phyloP scores from a whole-genome alignment of 2,888 invertebrate genomes.

The Laothoe populi region DNA sequence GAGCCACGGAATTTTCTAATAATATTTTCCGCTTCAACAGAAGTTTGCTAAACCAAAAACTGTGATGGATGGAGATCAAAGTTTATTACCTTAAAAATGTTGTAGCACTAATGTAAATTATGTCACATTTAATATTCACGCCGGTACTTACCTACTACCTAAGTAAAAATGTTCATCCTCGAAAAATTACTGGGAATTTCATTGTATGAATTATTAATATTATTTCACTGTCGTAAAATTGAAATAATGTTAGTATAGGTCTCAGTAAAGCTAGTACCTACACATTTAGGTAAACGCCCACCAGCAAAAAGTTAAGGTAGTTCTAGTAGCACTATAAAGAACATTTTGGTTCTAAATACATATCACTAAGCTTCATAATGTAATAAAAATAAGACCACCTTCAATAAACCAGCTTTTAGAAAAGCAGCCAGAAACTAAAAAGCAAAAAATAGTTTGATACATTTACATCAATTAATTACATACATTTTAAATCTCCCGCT shows the following conservation, averaged over 20 bases:
- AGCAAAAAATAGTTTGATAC: no score
- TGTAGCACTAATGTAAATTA: slow-evolving; percentile 5
- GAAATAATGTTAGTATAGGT: background rate
- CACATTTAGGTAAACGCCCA: background rate
- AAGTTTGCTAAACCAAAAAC: background rate
- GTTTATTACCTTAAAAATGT: background rate
- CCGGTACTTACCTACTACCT: no score
- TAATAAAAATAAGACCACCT: no score
- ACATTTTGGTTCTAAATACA: no score
- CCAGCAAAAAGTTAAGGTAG: no score
- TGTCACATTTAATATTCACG: slow-evolving; percentile 2
- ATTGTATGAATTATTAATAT: slow-evolving; percentile 7
- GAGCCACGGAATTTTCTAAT: background rate
- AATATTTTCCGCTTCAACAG: background rate
- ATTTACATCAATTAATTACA: no score
- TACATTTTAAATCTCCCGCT: no score
- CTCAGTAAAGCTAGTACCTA: background rate
- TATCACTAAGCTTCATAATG: no score
- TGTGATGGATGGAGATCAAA: background rate
- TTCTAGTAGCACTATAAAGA: no score
- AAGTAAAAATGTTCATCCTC: background rate
- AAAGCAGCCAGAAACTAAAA: no score
- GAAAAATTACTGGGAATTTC: slow-evolving; percentile 5
- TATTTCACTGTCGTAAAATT: background rate
- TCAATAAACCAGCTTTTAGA: no score